Base-by-base conservation (phyloP, 2,797 vertebrate species). In the Sebastes kiyomatsui region DNA sequence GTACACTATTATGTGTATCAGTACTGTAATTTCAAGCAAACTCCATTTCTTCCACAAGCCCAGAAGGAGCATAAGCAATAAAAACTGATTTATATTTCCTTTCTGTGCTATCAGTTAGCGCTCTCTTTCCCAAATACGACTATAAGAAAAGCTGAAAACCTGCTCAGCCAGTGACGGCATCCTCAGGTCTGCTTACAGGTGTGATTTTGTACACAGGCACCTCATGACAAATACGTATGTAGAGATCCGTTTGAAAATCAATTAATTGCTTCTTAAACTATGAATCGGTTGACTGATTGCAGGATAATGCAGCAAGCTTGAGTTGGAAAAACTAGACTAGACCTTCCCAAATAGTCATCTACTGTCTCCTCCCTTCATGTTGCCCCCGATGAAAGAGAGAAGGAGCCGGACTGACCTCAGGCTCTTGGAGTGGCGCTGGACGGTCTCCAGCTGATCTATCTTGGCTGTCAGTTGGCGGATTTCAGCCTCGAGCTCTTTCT, bases 401-500 rank as follows among this genome's bases (percentile, higher is more conserved):
- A 80, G 54, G 25, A 30, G 25, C 32, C 2, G 49, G 20, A 89
- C 92, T 92, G 79, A 99, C 99, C 98, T 94, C 65, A 99, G 95
- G 30, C 88, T 95, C 93, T 97, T 99, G 75, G 98, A 97, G 87
- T 35, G 95, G 64, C 88, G 95, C 90, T 99, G 97, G 75, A 99
- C 96, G 3, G 75, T 95, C 91, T 98, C 97, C 91, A 99, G 87
- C 84, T 97, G 96, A 77, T 97, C 93, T 89, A 99, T 97, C 90
- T 96, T 97, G 86, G 94, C 94, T 69, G 96, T 97, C 87, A 99
- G 96, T 80, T 92, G 95, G 72, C 90, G 81, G 82, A 99, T 98
- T 88, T 98, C 96, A 54, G 93, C 93, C 90, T 98, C 96, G 80
- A 99, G 94, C 73, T 98, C 96, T 76, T 89, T 96, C 93, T 99